Evolutionary conservation across 2,888 invertebrate species (phyloP).

Genomic region (Leptinotarsa tumamoca): DNA sequence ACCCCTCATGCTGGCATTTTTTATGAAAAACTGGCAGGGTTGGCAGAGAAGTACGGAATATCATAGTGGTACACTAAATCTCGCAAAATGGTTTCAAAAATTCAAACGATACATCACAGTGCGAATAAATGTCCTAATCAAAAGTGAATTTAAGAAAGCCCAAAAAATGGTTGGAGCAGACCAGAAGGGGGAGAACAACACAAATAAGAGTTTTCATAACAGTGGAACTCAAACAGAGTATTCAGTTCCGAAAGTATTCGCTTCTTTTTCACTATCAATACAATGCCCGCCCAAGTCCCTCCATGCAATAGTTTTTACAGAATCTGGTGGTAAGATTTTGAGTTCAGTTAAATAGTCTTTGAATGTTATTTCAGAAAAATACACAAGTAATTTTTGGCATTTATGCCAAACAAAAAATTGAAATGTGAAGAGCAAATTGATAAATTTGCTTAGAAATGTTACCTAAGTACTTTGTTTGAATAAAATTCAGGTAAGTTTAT

Average conservation of each 20-base stretch:
- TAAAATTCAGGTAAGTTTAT: background rate
- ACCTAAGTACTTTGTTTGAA: too few relatives aligned
- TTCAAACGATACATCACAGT: slow-evolving; percentile 49
- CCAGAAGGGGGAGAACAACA: too few relatives aligned
- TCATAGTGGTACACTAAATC: slow-evolving; percentile 49
- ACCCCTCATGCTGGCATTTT: slow-evolving; percentile 49
- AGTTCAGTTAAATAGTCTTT: too few relatives aligned
- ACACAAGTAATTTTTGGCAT: too few relatives aligned
- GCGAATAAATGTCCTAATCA: slow-evolving; percentile 46
- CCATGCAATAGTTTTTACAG: slow-evolving; percentile 49
- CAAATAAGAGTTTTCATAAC: slow-evolving; percentile 13
- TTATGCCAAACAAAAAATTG: too few relatives aligned
- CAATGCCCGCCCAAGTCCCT: slow-evolving; percentile 43
- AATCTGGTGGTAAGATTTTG: slow-evolving; percentile 33
- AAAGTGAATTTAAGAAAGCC: slow-evolving; percentile 37
- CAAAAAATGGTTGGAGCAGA: too few relatives aligned
- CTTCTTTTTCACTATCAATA: slow-evolving; percentile 50
- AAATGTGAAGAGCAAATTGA: too few relatives aligned
- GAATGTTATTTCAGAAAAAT: too few relatives aligned
- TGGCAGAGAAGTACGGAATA: slow-evolving; percentile 53
- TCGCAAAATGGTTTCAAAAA: slow-evolving; percentile 51
- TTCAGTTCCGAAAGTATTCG: slow-evolving; percentile 42
- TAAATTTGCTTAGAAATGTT: too few relatives aligned
- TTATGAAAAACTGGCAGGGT: slow-evolving; percentile 54
- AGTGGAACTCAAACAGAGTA: slow-evolving; percentile 47